Percentiles rank a stretch among this genome's conserved stretches.
phyloP scores from a whole-genome alignment of 1,140 invertebrate genomes.

The Reticulitermes speratus region DNA sequence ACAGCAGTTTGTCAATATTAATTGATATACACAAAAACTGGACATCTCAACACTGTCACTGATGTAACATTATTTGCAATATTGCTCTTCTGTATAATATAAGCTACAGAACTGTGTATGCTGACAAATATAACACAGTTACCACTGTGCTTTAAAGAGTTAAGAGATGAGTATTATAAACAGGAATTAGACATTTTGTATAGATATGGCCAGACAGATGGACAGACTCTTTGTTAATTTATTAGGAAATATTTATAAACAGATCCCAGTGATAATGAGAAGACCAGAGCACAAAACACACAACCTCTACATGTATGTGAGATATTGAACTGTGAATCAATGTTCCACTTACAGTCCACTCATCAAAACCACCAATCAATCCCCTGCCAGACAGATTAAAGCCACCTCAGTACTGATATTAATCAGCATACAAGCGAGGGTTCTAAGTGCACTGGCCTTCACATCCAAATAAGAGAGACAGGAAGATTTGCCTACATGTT shows the following conservation, averaged over 20 bases:
- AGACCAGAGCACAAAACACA: conserved; percentile 4
- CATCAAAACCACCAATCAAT: background rate
- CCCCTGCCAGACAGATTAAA: background rate
- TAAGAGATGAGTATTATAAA: no score
- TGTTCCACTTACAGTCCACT: background rate
- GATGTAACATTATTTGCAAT: no score
- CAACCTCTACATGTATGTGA: background rate
- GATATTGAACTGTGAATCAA: background rate
- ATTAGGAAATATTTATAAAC: background rate
- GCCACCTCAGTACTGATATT: background rate
- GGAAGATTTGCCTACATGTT: conserved; percentile 61
- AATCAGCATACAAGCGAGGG: background rate
- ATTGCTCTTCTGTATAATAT: no score
- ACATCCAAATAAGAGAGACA: conserved; percentile 6
- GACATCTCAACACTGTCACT: no score
- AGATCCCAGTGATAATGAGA: conserved; percentile 1
- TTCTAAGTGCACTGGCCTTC: background rate
- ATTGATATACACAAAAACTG: no score
- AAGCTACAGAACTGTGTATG: no score
- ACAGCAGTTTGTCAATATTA: no score
- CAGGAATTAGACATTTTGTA: no score
- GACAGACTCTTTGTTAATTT: no score
- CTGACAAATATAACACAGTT: no score
- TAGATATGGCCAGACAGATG: no score
- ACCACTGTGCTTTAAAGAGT: no score